These are phyloP conservation scores for Panthera tigris DNA, from an alignment of 2,113 vertebrate genomes.

Conservation along the genomic window DNA sequence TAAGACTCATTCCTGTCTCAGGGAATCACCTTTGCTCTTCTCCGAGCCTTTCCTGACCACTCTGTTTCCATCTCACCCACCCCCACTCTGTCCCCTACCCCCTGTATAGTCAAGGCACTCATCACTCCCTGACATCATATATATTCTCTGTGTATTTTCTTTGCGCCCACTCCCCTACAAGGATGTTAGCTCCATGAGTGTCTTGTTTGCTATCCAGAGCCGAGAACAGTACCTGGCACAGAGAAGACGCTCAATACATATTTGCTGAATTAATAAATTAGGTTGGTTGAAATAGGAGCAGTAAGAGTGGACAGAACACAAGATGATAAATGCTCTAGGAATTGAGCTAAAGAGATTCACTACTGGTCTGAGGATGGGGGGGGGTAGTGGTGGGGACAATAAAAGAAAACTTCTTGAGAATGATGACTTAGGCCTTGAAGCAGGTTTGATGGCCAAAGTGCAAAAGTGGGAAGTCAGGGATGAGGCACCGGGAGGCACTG, in stretches of 20 bases:
- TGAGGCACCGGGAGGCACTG: not conserved
- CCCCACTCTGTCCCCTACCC: not conserved
- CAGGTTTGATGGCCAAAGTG: not conserved
- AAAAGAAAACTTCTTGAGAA: not conserved
- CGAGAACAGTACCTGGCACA: not conserved
- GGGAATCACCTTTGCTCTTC: not conserved
- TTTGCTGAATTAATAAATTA: slow-evolving; percentile 51
- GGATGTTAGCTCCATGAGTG: not conserved
- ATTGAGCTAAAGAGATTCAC: not conserved
- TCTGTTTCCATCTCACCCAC: not conserved
- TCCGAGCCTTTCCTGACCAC: not conserved
- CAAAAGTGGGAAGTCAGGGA: not conserved
- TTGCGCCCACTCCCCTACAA: not conserved
- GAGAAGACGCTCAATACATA: slow-evolving; percentile 28
- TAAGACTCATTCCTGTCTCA: not conserved
- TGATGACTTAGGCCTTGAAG: not conserved
- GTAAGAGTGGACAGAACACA: not conserved
- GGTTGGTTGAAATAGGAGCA: slow-evolving; percentile 30
- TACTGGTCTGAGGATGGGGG: not conserved
- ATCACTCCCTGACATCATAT: not conserved
- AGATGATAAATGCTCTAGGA: not conserved
- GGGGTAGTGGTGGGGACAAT: not conserved
- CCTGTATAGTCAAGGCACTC: not conserved
- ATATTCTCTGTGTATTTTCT: not conserved
- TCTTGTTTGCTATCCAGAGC: not conserved